These are phyloP conservation scores for Girardinus metallicus DNA, from an alignment of 2,797 vertebrate species.

Conservation along the genomic window DNA sequence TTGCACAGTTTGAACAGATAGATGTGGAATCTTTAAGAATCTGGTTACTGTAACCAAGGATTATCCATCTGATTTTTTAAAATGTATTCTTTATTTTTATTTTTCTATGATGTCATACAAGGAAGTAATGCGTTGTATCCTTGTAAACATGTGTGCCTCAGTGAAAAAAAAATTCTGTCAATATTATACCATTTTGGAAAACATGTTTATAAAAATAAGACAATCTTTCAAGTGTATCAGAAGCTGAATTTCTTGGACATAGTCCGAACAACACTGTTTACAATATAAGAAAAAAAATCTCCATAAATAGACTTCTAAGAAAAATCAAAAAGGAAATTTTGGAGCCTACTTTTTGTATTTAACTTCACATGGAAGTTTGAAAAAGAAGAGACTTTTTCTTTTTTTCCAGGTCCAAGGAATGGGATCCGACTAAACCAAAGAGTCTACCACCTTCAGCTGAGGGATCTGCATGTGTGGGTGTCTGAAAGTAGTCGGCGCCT, in stretches of 20 bases:
- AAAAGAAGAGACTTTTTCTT: slow-evolving; percentile 25
- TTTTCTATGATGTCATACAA: not conserved
- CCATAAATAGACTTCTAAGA: slow-evolving; percentile 18
- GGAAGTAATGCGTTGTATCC: not conserved
- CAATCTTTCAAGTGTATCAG: not conserved
- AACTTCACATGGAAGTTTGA: slow-evolving; percentile 26
- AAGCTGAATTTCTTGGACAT: not conserved
- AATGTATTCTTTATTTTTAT: not conserved
- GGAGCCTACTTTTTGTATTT: not conserved
- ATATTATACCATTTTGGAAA: no score
- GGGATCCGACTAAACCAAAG: slow-evolving; percentile 55
- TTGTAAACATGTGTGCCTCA: not conserved
- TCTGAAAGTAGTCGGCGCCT: slow-evolving; percentile 43
- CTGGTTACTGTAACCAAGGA: not conserved
- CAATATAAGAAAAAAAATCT: not conserved
- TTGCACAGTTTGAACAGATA: not conserved
- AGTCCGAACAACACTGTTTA: not conserved
- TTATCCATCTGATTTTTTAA: not conserved
- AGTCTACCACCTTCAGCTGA: slow-evolving; percentile 50
- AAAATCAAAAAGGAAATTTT: slow-evolving; percentile 3
- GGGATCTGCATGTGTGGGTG: slow-evolving; percentile 59
- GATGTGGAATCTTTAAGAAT: not conserved
- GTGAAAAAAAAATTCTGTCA: not conserved
- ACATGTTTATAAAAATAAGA: not conserved
- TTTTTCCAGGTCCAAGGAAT: slow-evolving; percentile 42